These are phyloP conservation scores for Lophotriccus pileatus DNA, from an alignment of 2,797 vertebrate species.

Conservation along the genomic window DNA sequence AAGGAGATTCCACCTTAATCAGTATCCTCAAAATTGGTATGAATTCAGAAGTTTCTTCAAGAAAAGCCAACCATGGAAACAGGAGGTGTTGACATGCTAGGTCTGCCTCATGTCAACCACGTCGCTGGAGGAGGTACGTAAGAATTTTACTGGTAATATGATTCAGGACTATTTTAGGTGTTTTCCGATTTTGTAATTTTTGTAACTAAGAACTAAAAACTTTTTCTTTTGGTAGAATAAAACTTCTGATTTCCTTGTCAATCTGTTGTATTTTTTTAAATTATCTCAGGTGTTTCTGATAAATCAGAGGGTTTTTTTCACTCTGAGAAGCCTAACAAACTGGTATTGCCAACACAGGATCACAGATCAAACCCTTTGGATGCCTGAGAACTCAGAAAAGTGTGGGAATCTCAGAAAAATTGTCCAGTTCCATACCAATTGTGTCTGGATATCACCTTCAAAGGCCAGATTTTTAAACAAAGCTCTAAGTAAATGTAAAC, in stretches of 20 bases:
- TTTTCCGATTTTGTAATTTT: background rate
- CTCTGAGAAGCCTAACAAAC: background rate
- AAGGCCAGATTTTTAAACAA: background rate
- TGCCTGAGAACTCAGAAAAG: background rate
- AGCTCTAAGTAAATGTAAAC: background rate
- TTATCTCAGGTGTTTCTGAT: background rate
- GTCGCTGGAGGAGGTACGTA: background rate
- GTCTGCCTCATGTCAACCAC: background rate
- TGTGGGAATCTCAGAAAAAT: background rate
- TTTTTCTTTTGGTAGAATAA: background rate
- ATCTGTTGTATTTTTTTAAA: background rate
- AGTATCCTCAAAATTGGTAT: background rate
- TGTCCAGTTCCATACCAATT: background rate
- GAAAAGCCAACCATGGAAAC: background rate
- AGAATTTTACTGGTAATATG: background rate
- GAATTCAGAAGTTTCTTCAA: background rate
- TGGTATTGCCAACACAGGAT: background rate
- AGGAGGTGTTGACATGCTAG: background rate
- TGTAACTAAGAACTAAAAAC: background rate
- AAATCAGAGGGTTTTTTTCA: background rate
- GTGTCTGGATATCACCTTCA: background rate
- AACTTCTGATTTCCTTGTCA: background rate
- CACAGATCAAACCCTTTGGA: background rate
- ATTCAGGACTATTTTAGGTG: background rate
- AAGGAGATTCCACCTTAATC: background rate